Evolutionary conservation across 2,113 vertebrate genomes (phyloP).

Genomic region (Hipposideros armiger): DNA sequence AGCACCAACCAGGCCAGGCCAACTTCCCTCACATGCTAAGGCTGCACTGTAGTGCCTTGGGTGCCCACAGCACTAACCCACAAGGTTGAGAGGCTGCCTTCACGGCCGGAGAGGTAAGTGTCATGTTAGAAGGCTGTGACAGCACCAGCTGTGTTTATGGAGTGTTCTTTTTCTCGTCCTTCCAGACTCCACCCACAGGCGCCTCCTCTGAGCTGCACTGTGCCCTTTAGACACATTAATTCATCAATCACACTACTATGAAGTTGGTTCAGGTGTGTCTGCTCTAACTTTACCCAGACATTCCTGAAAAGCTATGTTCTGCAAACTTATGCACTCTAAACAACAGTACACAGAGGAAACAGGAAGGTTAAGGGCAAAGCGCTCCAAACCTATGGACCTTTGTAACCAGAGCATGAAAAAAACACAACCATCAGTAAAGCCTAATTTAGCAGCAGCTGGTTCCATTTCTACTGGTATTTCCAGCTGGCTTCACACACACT

Average conservation of each 20-base stretch:
- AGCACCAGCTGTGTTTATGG: background rate
- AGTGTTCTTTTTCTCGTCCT: background rate
- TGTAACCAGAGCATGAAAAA: constrained; percentile 31
- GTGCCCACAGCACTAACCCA: background rate
- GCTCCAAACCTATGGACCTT: background rate
- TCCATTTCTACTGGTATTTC: constrained; percentile 51
- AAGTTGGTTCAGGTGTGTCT: constrained; percentile 4
- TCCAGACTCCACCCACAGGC: background rate
- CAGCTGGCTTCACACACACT: background rate
- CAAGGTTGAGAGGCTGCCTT: background rate
- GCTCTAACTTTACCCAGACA: background rate
- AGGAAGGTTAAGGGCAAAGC: background rate
- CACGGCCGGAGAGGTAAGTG: background rate
- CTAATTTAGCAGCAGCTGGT: background rate
- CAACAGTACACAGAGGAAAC: background rate
- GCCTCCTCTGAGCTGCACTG: background rate
- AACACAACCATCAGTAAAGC: background rate
- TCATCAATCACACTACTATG: background rate
- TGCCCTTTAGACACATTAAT: background rate
- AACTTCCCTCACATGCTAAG: background rate
- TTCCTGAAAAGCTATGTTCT: background rate
- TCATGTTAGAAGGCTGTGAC: background rate
- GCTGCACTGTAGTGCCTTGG: background rate
- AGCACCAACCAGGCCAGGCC: background rate
- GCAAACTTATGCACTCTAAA: background rate